Evolutionary conservation across 1,140 invertebrate species (phyloP).

Genomic region (Ditylenchus dipsaci): DNA sequence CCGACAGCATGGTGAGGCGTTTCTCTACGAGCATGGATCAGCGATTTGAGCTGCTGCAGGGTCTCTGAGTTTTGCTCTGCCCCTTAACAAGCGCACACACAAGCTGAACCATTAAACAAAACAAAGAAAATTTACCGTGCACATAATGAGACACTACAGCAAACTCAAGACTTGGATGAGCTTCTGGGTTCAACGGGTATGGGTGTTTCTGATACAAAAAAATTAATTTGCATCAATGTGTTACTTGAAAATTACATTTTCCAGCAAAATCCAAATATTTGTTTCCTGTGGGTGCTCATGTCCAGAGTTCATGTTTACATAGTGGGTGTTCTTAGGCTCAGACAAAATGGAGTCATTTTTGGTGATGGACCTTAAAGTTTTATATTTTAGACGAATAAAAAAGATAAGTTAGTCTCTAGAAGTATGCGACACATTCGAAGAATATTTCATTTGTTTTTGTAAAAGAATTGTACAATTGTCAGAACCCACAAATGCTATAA

Average conservation of each 20-base stretch:
- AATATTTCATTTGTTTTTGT: too few relatives aligned
- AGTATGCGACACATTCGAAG: too few relatives aligned
- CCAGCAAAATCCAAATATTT: slow-evolving; percentile 50
- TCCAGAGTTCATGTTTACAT: slow-evolving; percentile 57
- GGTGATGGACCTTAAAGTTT: slow-evolving; percentile 40
- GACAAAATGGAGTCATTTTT: slow-evolving; percentile 27
- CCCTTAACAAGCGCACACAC: slow-evolving; percentile 28
- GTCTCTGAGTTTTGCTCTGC: slow-evolving; percentile 51
- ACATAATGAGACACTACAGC: slow-evolving; percentile 55
- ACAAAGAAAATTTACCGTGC: slow-evolving; percentile 39
- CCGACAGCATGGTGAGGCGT: slow-evolving; percentile 53
- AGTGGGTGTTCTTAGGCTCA: slow-evolving; percentile 44
- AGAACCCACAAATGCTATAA: too few relatives aligned
- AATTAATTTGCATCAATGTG: not conserved
- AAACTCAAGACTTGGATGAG: slow-evolving; percentile 42
- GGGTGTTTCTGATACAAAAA: slow-evolving; percentile 19
- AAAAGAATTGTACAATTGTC: too few relatives aligned
- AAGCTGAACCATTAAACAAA: not conserved
- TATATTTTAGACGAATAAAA: too few relatives aligned
- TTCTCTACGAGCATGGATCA: slow-evolving; percentile 44
- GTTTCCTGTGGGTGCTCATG: slow-evolving; percentile 41
- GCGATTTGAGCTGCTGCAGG: slow-evolving; percentile 40
- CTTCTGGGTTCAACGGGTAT: slow-evolving; percentile 20
- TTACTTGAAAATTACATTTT: slow-evolving; percentile 32
- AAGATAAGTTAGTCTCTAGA: too few relatives aligned